Evolutionary conservation across 2,113 vertebrate species (phyloP), one percentile per base, ranked within the genome.

Genomic region (Cavia porcellus): DNA sequence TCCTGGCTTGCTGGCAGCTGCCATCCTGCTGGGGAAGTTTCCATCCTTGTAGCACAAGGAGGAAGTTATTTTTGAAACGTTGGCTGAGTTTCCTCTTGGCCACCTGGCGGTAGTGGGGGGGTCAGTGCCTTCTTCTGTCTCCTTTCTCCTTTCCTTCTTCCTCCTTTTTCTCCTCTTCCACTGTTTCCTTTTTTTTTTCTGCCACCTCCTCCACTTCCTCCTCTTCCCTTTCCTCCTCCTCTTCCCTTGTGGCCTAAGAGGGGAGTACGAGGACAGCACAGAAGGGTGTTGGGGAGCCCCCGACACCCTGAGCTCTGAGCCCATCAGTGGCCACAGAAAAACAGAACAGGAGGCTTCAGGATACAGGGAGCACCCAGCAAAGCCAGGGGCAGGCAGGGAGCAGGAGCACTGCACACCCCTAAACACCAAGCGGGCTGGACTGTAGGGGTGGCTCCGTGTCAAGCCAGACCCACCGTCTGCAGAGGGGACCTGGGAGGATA

Each of bases 31-130:
- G 28, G 61, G 75, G 24, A 55, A 30, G 13, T 47, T 80, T 75
- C 89, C 86, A n/a, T 45, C 32, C 11, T 17, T 35, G 14, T 28
- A n/a, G 57, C 30, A 0, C 0, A 42, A 89, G 0, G 3, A 81
- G 68, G 84, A 89, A 70, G 64, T 79, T 62, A 28, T 74, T 75
- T 74, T 22, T 74, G 86, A 93, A 89, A 85, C 32, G n/a, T 47
- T 50, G 20, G 3, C 59, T 19, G 66, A 52, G 4, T 92, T 86
- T 94, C 93, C 84, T 84, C 55, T 52, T 42, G 30, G 57, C 62
- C 32, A 32, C 59, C 79, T 6, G 30, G 42, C 4, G 38, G 5
- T 35, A 10, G 70, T 5, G n/a, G 70, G 70, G 4, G 19, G 14
- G 55, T 55, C 55, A 14, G 22, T 4, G 70, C 20, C 10, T 2